Conservation (phyloP, 1,140 invertebrate genomes). For the Apis florea region DNA sequence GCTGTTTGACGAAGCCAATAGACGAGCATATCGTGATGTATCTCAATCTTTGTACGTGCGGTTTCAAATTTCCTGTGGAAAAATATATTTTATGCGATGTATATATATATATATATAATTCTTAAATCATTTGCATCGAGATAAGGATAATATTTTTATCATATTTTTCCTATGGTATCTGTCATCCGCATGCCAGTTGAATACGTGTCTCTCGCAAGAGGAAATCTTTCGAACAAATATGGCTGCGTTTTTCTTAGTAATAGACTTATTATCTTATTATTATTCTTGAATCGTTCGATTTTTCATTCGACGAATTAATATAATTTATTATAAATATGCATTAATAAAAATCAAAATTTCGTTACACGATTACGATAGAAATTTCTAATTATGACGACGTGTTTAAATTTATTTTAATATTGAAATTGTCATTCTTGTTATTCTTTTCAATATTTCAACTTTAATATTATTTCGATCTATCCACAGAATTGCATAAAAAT, state of each 20-base stretch:
- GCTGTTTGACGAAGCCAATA: constrained; percentile 33
- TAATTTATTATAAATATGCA: neutral
- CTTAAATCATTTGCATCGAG: constrained; percentile 15
- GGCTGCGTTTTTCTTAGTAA: neutral
- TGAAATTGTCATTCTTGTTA: too few relatives aligned
- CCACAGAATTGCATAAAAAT: too few relatives aligned
- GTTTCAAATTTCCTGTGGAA: constrained; percentile 9
- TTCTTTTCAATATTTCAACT: too few relatives aligned
- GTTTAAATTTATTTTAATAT: too few relatives aligned
- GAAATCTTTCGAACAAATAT: constrained; percentile 22
- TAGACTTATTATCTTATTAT: too few relatives aligned
- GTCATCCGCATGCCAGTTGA: constrained; percentile 7
- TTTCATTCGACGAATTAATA: neutral
- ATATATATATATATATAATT: neutral
- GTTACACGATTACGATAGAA: too few relatives aligned
- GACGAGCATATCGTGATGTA: constrained; percentile 27
- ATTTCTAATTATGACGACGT: too few relatives aligned
- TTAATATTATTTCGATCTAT: too few relatives aligned
- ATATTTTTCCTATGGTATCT: neutral
- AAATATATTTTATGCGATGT: constrained; percentile 24
- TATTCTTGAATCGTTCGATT: neutral
- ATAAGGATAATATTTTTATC: constrained; percentile 15
- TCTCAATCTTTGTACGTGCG: constrained; percentile 5
- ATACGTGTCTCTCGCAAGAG: neutral
- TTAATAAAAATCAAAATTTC: too few relatives aligned